A percentile compares a stretch with the other conserved stretches of the same genome.
phyloP scores from a whole-genome alignment of 2,888 invertebrate species.

The Antheraea yamamai region DNA sequence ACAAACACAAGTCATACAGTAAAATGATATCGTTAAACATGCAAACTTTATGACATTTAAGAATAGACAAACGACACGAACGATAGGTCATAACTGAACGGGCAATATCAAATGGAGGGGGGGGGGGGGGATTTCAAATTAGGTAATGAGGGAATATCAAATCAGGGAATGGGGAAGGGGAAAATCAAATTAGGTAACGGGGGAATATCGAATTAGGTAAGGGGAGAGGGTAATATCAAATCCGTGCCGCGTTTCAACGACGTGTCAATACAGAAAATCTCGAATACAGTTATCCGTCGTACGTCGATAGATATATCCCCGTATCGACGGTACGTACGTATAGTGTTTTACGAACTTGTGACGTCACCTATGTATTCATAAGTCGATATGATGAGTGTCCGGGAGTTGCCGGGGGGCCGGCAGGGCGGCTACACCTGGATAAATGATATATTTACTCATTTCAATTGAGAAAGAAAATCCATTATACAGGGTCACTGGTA shows the following conservation, averaged over 20 bases:
- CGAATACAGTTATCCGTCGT: not conserved
- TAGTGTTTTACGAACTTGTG: not conserved
- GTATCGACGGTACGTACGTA: not conserved
- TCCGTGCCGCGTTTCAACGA: not conserved
- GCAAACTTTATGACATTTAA: not conserved
- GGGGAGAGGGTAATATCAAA: not conserved
- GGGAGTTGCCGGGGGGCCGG: conserved; percentile 40
- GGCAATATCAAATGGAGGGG: not conserved
- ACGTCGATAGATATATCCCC: not conserved
- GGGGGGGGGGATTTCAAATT: too few relatives aligned
- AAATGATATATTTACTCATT: not conserved
- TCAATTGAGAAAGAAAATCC: not conserved
- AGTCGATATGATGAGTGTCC: conserved; percentile 43
- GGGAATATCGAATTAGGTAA: too few relatives aligned
- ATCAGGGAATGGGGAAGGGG: too few relatives aligned
- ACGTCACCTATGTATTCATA: conserved; percentile 41
- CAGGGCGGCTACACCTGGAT: conserved; percentile 55
- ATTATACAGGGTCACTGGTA: too few relatives aligned
- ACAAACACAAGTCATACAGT: not conserved
- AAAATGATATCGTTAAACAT: not conserved
- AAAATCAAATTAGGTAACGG: too few relatives aligned
- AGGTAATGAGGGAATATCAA: too few relatives aligned
- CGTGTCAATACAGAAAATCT: not conserved
- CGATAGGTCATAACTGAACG: not conserved
- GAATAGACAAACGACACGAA: not conserved